Evolutionary conservation across 2,113 vertebrate genomes (phyloP), one percentile per base, ranked within the genome.

Genomic region (Typhlomys cinereus): DNA sequence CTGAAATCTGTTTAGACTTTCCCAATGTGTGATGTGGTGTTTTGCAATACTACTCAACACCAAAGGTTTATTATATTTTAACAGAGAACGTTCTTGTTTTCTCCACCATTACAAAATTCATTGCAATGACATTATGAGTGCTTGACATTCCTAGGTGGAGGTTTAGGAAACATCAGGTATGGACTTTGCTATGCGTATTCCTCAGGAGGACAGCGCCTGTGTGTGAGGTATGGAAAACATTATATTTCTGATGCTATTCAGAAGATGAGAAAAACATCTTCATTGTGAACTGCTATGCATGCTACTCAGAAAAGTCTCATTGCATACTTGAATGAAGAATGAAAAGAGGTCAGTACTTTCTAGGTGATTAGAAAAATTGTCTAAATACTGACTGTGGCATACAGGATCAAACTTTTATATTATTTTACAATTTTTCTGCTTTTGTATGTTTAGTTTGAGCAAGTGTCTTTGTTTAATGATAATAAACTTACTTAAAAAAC

Each of bases 401-500:
- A 84, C 59, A 50, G 46, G 82, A 4, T 54, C 73, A 78, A 85
- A 75, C 44, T 52, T n/a, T n/a, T n/a, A n/a, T n/a, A n/a, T n/a
- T n/a, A n/a, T n/a, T n/a, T n/a, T n/a, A n/a, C n/a, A n/a, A n/a
- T n/a, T n/a, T n/a, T n/a, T n/a, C n/a, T n/a, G n/a, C 13, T 81
- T 88, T 94, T 87, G 18, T 74, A 25, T 85, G 34, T 87, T 90
- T 93, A 57, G 11, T 0, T 85, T 29, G 69, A 70, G 17, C 12
- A 52, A 34, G 6, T 80, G 75, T 17, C 50, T 64, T 75, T 57
- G 8, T 91, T 89, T 69, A 41, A 31, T 83, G 57, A 83, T 70
- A 87, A 78, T 67, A 81, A 54, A 85, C 82, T 69, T 81, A 85
- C 36, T 64, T 96, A 88, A 92, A 70, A 69, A 85, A 82, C 5